Base-by-base conservation (phyloP, 2,113 vertebrate genomes). In the Phylloscopus trochilus region DNA sequence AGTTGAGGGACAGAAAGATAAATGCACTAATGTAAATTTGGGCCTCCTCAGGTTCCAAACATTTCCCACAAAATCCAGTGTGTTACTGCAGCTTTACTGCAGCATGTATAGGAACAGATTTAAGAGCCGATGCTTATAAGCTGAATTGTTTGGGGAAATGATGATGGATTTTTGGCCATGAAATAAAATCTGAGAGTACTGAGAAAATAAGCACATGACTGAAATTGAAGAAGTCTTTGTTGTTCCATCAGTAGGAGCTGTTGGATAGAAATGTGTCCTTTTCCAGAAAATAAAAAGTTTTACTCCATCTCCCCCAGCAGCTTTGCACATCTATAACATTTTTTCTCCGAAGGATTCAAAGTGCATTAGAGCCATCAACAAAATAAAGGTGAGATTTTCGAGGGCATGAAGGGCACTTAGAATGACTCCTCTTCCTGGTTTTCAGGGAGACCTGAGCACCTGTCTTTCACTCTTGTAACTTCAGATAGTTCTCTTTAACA, bases 371-470 rank as follows among this genome's bases (percentile, higher is more conserved):
- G n/a, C 56, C 68, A 81, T 68, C 83, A 78, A 68, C 79, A 83
- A 95, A 95, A 70, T 56, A 92, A 84, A 87, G 53, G 59, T 59
- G 60, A 92, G 56, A 51, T 87, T 90, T 93, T 90, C 89, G 93
- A 92, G 88, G 68, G 23, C 2, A 0, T 59, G 22, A 82, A 92
- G 37, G 56, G 31, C 39, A 68, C 19, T 83, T 56, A 33, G 9
- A 80, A 47, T 64, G 15, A 31, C 16, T 53, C 31, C 16, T 90
- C 18, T 30, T 81, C 37, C 21, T 33, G n/a, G 11, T 78, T 96
- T 94, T 87, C 73, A 84, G 43, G 73, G 30, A 68, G 30, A 81
- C 12, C 21, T 78, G 58, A 52, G 14, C 49, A 78, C 47, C 77
- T 90, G 8, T 75, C 28, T 87, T 77, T 58, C 35, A 33, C 16